phyloP scores from a whole-genome alignment of 2,113 vertebrate species.

The Coturnix japonica region DNA sequence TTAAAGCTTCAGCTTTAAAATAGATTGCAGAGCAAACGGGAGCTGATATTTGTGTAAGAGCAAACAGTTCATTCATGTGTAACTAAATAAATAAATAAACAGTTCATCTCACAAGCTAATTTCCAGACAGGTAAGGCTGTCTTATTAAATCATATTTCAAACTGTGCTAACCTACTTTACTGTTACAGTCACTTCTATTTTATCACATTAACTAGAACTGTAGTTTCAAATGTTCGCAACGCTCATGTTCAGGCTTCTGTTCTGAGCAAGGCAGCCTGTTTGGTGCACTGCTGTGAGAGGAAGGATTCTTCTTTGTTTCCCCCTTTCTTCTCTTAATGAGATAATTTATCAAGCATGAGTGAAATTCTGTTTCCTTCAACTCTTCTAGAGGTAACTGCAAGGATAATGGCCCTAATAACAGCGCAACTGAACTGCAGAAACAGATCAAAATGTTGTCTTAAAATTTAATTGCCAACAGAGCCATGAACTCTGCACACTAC shows the following conservation, averaged over 20 bases:
- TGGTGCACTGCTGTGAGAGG: not conserved
- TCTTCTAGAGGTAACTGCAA: not conserved
- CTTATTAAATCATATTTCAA: not conserved
- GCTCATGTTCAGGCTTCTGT: not conserved
- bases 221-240: not conserved
- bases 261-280: not conserved
- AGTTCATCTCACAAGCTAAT: not conserved
- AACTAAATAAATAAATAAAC: not conserved
- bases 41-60: not conserved
- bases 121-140: not conserved
- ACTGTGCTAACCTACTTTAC: not conserved
- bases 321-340: not conserved
- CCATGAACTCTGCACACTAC: not conserved
- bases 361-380: not conserved
- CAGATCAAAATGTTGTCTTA: not conserved
- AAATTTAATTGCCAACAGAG: not conserved
- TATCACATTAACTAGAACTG: not conserved
- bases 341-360: not conserved
- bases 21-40: not conserved
- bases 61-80: not conserved
- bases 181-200: not conserved
- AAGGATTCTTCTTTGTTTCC: not conserved
- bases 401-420: not conserved
- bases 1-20: not conserved
- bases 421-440: not conserved